Base-by-base conservation (phyloP, 2,888 invertebrate species). In the Hirtodrosophila confusa region DNA sequence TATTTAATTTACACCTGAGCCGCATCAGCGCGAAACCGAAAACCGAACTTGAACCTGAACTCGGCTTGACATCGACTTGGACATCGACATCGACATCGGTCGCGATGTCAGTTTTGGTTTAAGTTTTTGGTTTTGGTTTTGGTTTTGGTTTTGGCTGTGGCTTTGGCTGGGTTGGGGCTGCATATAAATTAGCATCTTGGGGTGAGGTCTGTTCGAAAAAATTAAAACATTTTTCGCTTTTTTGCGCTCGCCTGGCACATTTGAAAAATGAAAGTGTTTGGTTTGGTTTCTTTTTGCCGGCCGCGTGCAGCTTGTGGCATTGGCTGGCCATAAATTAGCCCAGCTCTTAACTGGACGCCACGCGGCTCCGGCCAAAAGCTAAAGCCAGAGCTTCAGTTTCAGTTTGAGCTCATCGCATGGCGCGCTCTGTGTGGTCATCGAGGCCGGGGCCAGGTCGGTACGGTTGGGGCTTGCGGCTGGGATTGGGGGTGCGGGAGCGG, bases 171-270 rank as follows among this genome's bases (percentile, higher is more conserved):
- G 78, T 53, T 74, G 79, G 79, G 67, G 67, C 69, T 61, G 73
- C 84, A 84, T 69, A 84, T 84, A 84, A 84, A 84, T 84, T 84
- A 84, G 82, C 86, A 86, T 82, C 83, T 86, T 75, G 86, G 84
- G 84, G 84, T 82, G 86, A 86, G 84, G 84, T 86, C 77, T 65
- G 65, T 39, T 62, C n/a, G 53, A 41, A 67, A 74, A 75, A 74
- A 73, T 79, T 80, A 54, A 84, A 86, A 77, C 69, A 79, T 86
- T 79, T 79, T 84, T 76, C 64, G 73, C 57, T 35, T 70, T 86
- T 79, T 79, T 84, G 74, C 64, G 73, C 57, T 35, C 67, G 48
- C 53, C 48, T 54, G 58, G 68, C 69, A 69, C 75, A 57, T 78
- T 77, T 78, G 80, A 84, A 84, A 84, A 84, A 84, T 84, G 84